Base-by-base conservation (phyloP, 2,113 vertebrate genomes). In the Stegostoma tigrinum region DNA sequence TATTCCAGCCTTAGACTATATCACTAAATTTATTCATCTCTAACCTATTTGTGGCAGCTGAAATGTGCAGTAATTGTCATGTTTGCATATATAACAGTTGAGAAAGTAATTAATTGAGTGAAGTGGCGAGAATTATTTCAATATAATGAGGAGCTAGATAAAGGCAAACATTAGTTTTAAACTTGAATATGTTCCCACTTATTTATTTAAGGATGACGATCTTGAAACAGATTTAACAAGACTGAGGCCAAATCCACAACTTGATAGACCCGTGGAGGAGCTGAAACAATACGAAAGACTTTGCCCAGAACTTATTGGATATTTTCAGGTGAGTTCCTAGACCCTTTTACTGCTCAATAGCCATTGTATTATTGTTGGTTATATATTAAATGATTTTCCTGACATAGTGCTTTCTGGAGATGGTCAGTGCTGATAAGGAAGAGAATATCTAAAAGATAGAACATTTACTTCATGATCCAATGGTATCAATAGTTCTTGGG, bases 201-300 rank as follows among this genome's bases (percentile, higher is more conserved):
- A 61, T 96, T 27, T 96, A n/a, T 68, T 96, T n/a, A 96, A 99
- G 99, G 98, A 99, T 94, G 98, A 98, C 42, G 98, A 99, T 96
- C 97, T 99, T 96, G 98, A 99, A 97, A 98, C 98, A 7, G 98
- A 99, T 66, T 75, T 98, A 95, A 97, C 96, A 96, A 98, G 98
- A 96, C 96, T 99, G 96, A 97, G 89, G 42, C 96, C 97, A 68
- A 97, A 96, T 10, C 97, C 98, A 12, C 96, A 96, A 0, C 98
- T 97, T 24, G 98, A 99, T 96, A 70, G 98, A 48, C 97, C 98
- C 17, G 97, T 97, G 96, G 97, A 97, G n/a, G 98, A 98, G 3
- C 97, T 99, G 96, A 85, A 95, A 0, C 98, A 98, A 34, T 99
- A 99, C 80, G 96, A 96, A 86, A 96, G 96, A 0, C 94, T 99